These are phyloP conservation scores for Parthenolecanium corni DNA, from an alignment of 2,888 invertebrate genomes.

Conservation along the genomic window DNA sequence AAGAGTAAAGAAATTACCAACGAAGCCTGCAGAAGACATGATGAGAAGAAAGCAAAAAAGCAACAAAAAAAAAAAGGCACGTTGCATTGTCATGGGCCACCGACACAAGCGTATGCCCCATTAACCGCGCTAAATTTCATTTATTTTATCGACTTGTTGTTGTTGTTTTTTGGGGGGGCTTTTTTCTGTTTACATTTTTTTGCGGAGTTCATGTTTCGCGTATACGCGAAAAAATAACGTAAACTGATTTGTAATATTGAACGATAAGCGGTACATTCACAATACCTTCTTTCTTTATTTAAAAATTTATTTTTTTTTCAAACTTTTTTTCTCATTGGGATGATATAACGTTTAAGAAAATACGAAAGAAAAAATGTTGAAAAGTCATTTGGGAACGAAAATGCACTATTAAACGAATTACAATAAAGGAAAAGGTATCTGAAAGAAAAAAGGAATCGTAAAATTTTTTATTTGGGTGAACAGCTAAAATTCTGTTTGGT, in stretches of 20 bases:
- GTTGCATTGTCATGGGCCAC: constrained; percentile 24
- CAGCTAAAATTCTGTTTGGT: too few relatives aligned
- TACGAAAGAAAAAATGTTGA: too few relatives aligned
- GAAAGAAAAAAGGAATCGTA: too few relatives aligned
- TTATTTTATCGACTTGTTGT: background rate
- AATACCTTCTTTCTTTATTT: too few relatives aligned
- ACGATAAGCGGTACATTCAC: constrained; percentile 2
- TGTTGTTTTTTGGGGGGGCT: background rate
- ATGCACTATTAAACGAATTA: too few relatives aligned
- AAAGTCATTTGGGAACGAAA: too few relatives aligned
- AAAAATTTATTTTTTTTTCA: too few relatives aligned
- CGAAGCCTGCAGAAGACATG: constrained; percentile 14
- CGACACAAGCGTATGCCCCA: constrained; percentile 24
- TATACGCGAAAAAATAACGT: background rate
- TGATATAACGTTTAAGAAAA: too few relatives aligned
- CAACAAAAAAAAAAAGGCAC: background rate
- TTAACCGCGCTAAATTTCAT: constrained; percentile 24
- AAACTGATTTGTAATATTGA: constrained; percentile 18
- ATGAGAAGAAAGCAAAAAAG: background rate
- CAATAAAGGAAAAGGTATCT: too few relatives aligned
- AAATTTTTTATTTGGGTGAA: too few relatives aligned
- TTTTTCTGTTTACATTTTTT: constrained; percentile 23
- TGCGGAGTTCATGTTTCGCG: constrained; percentile 9
- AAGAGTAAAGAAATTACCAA: background rate
- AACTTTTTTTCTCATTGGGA: too few relatives aligned